Evolutionary conservation across 2,113 vertebrate genomes (phyloP).

Genomic region (Macroglossus sobrinus): DNA sequence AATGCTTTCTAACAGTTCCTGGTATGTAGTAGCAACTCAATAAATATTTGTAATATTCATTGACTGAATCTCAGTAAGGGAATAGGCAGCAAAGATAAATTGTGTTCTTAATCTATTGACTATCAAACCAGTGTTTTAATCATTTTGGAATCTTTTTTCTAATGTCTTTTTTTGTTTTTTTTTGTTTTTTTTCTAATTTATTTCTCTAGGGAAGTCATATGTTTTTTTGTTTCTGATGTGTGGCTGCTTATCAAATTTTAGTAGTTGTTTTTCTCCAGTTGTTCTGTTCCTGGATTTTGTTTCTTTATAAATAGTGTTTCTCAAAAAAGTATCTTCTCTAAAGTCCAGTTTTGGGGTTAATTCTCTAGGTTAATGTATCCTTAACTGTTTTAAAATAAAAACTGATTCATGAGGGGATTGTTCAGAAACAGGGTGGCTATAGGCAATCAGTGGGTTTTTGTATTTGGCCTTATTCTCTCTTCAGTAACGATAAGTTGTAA

Average conservation of each 20-base stretch:
- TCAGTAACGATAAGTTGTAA: not conserved
- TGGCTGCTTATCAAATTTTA: not conserved
- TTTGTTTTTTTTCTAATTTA: constrained; percentile 9
- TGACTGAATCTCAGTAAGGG: not conserved
- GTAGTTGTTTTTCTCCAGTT: not conserved
- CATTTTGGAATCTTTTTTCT: constrained; percentile 5
- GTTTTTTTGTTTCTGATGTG: not conserved
- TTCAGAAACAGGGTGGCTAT: not conserved
- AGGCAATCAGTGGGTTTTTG: not conserved
- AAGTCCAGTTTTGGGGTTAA: not conserved
- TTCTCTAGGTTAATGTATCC: not conserved
- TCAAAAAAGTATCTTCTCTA: not conserved
- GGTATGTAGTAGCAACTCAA: not conserved
- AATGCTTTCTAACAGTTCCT: not conserved
- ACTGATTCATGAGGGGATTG: not conserved
- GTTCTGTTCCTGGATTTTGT: not conserved
- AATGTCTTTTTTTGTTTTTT: not conserved
- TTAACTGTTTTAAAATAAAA: constrained; percentile 17
- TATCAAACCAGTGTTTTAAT: not conserved
- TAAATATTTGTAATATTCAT: not conserved
- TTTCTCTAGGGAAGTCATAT: not conserved
- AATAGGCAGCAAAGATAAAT: not conserved
- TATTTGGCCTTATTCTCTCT: not conserved
- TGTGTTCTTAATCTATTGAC: not conserved
- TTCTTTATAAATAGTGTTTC: not conserved